phyloP scores from a whole-genome alignment of 2,797 vertebrate species.

The Aythya fuligula region DNA sequence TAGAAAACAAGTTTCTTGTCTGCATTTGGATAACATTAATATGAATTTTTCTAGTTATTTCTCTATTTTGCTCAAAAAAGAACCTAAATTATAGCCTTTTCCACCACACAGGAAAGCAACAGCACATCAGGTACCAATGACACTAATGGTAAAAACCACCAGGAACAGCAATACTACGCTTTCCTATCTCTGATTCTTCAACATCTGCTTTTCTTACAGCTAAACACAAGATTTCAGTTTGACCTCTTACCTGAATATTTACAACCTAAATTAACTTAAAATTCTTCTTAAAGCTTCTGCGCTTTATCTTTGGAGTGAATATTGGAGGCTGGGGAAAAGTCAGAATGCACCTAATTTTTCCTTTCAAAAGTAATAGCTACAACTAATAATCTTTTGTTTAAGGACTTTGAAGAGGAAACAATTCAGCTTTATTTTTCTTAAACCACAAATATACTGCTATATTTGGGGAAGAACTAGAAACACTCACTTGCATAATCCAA shows the following conservation, averaged over 20 bases:
- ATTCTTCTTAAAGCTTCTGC: no score
- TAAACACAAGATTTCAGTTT: background rate
- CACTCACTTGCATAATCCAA: background rate
- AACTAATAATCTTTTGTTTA: background rate
- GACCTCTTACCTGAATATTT: background rate
- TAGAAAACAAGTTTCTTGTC: background rate
- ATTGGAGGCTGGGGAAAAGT: background rate
- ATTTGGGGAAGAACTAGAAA: background rate
- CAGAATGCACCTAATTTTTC: background rate
- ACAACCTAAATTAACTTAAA: background rate
- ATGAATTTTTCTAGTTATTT: no score
- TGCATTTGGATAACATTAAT: background rate
- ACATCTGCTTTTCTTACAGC: rapidly evolving
- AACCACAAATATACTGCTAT: background rate
- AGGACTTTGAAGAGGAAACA: background rate
- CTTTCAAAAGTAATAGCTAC: background rate
- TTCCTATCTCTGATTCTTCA: background rate
- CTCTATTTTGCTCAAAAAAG: background rate
- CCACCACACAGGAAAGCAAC: background rate
- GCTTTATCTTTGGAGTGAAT: background rate
- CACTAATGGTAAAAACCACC: background rate
- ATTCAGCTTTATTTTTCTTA: background rate
- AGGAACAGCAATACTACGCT: background rate
- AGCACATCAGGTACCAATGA: background rate
- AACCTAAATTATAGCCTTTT: background rate